Evolutionary conservation across 37 sponge, comb jelly and placozoan genomes (phyloP), one percentile per base, ranked within the genome.

Genomic region (Halichondria panicea): DNA sequence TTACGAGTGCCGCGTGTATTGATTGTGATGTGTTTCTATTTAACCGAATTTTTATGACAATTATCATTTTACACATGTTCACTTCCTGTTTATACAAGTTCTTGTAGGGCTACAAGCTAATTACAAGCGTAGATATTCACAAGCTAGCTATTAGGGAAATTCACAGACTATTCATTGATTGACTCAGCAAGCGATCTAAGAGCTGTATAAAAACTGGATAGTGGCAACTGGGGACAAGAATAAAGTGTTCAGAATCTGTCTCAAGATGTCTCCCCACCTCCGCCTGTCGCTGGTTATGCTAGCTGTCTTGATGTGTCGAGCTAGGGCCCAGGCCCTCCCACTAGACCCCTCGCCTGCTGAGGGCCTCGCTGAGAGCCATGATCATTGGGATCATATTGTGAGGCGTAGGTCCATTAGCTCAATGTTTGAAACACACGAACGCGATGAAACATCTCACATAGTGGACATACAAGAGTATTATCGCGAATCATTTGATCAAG

Each of bases 321-420:
- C 66, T 7, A 28, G 37, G 9, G 66, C 40, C 9, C 6, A 8
- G 22, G 37, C 71, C 4, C 8, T 1, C 33, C 71, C 71, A 8
- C 35, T 72, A 32, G 73, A 36, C 2, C 43, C 13, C 11, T 11
- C 13, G 15, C 13, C 11, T 15, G 52, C 52, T 18, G 52, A 48
- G 52, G 52, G 15, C 13, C 52, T 15, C 11, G 84, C 84, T 18
- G 45, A 37, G 37, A 75, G 46, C 63, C 84, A 83, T 52, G 68
- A 75, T 8, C 84, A 83, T 62, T 83, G 84, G 84, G 84, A 83
- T 27, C 34, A 54, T 11, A 60, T 83, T 32, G 84, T 75, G 40
- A 55, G 50, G 70, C 32, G 70, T 55, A 43, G 44, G 33, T 43
- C 70, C 30, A 32, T 44, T 25, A 18, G 4, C 31, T 21, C 48